Conservation (phyloP, 2,113 vertebrate genomes). For the Neopipo cinnamomea region DNA sequence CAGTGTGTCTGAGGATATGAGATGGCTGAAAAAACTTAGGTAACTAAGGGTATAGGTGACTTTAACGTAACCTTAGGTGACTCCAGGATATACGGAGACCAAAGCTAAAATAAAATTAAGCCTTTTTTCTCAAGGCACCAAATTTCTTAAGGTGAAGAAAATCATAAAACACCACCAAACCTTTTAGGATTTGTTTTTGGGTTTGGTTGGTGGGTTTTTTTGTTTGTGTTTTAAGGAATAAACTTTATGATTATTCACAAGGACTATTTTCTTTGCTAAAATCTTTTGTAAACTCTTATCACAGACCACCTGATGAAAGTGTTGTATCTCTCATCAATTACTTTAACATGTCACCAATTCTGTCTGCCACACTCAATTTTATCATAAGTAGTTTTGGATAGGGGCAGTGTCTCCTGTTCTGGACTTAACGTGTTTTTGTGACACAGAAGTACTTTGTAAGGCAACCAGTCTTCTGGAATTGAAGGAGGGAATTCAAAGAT, state of each 20-base stretch:
- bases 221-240: neutral
- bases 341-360: neutral
- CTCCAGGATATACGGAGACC: neutral
- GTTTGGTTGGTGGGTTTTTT: accelerated
- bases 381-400: neutral
- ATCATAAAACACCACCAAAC: neutral
- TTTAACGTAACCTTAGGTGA: neutral
- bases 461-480: neutral
- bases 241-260: neutral
- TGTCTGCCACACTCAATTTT: neutral
- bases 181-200: neutral
- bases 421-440: neutral
- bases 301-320: neutral
- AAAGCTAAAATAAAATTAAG: neutral
- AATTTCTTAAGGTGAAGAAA: neutral
- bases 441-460: neutral
- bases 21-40: neutral
- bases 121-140: neutral
- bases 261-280: neutral
- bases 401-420: neutral
- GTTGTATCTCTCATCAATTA: neutral
- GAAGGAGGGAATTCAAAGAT: neutral
- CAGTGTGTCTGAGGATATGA: neutral
- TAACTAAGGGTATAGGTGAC: neutral
- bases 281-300: neutral